Base-by-base conservation (phyloP, 2,797 vertebrate genomes). In the Anisognathus igniventris region DNA sequence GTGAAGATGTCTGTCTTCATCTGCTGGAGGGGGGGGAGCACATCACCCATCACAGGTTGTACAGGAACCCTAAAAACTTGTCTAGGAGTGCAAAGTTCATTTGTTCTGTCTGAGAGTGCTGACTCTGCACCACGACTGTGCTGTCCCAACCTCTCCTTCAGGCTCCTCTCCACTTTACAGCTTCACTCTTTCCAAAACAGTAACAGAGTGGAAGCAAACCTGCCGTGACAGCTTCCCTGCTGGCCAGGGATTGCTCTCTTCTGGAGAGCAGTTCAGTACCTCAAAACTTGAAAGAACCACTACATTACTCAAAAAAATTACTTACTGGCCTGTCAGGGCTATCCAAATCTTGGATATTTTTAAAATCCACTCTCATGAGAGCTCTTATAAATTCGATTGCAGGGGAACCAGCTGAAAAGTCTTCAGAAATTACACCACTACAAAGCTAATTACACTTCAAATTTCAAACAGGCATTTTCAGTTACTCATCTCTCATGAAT, bases 401-500 rank as follows among this genome's bases (percentile, higher is more conserved):
- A 86, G 73, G 68, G 93, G 5, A 85, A 86, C 7, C 14, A 13
- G 20, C 25, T 66, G 33, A 81, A 74, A 92, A 78, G 22, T 14
- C 62, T 81, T 77, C 58, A 31, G 51, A 58, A 81, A 45, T 66
- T 61, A 81, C 74, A 54, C 54, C 79, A 83, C 66, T 39, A 39
- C 72, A 75, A 51, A 67, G 23, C 37, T 77, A 93, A 66, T 90
- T 78, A 81, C 33, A 60, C 56, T 78, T 86, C 37, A 73, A 40
- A 80, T 60, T 33, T 73, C 68, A 64, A 79, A 60, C 0, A 79
- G 58, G 54, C 47, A 65, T 86, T 87, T 84, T 78, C 54, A 82
- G 70, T 90, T 95, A 94, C 75, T 95, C 94, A 95, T 74, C 54
- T 61, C 65, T 39, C 27, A 58, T 4, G 54, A 88, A 89, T 74